Evolutionary conservation across 2,888 invertebrate species (phyloP).

Genomic region (Eledona agricola): DNA sequence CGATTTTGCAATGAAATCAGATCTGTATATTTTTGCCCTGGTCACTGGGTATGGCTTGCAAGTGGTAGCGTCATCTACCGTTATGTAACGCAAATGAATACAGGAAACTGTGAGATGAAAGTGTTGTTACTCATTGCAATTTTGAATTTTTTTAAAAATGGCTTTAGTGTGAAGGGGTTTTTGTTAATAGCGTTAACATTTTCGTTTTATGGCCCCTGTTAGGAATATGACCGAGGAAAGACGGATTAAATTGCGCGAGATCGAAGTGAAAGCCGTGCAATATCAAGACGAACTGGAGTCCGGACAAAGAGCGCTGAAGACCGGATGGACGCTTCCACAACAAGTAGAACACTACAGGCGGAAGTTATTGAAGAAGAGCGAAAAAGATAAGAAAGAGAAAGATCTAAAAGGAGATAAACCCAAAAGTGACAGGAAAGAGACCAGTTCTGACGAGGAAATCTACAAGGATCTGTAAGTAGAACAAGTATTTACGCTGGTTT

Average conservation of each 20-base stretch:
- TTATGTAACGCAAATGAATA: too few relatives aligned
- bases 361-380: conserved; percentile 82
- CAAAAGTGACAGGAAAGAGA: conserved; percentile 53
- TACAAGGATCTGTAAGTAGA: conserved; percentile 62
- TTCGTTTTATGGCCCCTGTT: too few relatives aligned
- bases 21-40: too few relatives aligned
- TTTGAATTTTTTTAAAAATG: not conserved
- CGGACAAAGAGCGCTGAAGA: conserved; percentile 76
- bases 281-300: conserved; percentile 96
- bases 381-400: conserved; percentile 59
- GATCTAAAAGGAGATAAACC: conserved; percentile 56
- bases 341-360: conserved; percentile 92
- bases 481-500: not conserved
- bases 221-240: conserved; percentile 74
- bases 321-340: conserved; percentile 78
- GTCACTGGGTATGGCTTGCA: too few relatives aligned
- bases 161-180: not conserved
- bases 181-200: too few relatives aligned
- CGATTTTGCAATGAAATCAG: too few relatives aligned
- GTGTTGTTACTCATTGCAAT: too few relatives aligned
- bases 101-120: too few relatives aligned
- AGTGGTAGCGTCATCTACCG: too few relatives aligned
- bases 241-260: conserved; percentile 82
- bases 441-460: conserved; percentile 57
- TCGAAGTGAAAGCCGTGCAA: conserved; percentile 94